Base-by-base conservation (phyloP, 1,140 invertebrate genomes). In the Macrocentrus cingulum region DNA sequence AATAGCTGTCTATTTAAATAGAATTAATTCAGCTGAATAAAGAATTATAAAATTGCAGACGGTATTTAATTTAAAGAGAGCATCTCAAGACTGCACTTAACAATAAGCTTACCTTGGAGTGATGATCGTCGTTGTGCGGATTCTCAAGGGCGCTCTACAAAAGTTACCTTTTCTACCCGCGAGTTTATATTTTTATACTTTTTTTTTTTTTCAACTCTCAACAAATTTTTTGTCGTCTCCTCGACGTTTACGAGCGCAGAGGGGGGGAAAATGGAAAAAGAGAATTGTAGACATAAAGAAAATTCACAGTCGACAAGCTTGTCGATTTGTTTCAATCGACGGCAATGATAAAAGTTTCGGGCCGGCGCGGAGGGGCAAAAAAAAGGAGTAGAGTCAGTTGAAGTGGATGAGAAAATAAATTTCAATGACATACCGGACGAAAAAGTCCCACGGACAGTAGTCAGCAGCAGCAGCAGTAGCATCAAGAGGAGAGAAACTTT, bases 241-340 rank as follows among this genome's bases (percentile, higher is more conserved):
- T 42, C 4, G 9, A 29, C 25, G 20, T 42, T 7, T 42, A 46
- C 22, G 18, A 11, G 44, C 41, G n/a, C 4, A 11, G 15, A 23
- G 44, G 25, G 25, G 25, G 25, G 20, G 25, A 46, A 46, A 23
- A 46, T 2, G 9, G n/a, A 46, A 23, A 9, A 23, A 23, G 15
- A 41, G 16, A 41, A 1, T 29, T 18, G 13, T 44, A 2, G 19
- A 22, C 23, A 16, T 41, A 49, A 22, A 29, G 48, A 32, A 32
- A 32, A 58, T 25, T 22, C 20, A 18, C 25, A 50, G 25, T 39
- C 37, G 29, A 51, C 39, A 51, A 29, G 37, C 5, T 25, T 18
- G 48, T 51, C 56, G 49, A 58, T 52, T 58, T 45, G 56, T 58
- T 45, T 41, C 23, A 58, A 58, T 58, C 51, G 48, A 50, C 16